Base-by-base conservation (phyloP, 2,113 vertebrate species). In the Poeciliopsis occidentalis region DNA sequence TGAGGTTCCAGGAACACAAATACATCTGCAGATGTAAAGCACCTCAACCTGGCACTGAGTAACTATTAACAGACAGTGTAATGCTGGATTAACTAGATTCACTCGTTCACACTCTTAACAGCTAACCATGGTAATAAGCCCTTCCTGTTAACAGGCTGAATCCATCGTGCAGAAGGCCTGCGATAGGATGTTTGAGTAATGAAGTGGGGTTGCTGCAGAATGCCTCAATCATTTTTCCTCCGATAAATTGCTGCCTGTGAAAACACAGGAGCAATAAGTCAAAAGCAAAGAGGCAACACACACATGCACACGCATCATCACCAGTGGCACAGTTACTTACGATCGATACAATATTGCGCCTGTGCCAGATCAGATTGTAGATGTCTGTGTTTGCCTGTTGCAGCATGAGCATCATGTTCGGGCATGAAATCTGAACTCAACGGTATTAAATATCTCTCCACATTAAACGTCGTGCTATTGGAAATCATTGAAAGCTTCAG, bases 151-250 rank as follows among this genome's bases (percentile, higher is more conserved):
- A 78, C 78, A 80, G 71, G 26, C 69, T 4, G 66, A 67, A 63
- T 69, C 24, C 29, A 29, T 75, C 68, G 11, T 7, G 71, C 72
- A 34, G 13, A 64, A 0, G 12, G 62, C 74, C 71, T n/a, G 69
- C 19, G 62, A 80, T 76, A 66, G 77, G 76, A 80, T 64, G 75
- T 70, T 72, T 76, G 79, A 83, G 67, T 88, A 75, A 88, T 83
- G 77, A 85, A 84, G 75, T 67, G 68, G 39, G 64, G 79, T 80
- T 65, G 72, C 80, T 83, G 71, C 3, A 39, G 30, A 63, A 39
- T 61, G 74, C 44, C 80, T 31, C 39, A 4, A 61, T 32, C 80
- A 74, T 83, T 83, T 85, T 80, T 73, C 32, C 64, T 85, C 41
- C 71, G 73, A 90, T 82, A 73, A 82, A 90, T 77, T 0, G 7